Percentiles rank a stretch among this genome's conserved stretches.
phyloP scores from a whole-genome alignment of 2,797 vertebrate species.

The Coracias cyanogaster region DNA sequence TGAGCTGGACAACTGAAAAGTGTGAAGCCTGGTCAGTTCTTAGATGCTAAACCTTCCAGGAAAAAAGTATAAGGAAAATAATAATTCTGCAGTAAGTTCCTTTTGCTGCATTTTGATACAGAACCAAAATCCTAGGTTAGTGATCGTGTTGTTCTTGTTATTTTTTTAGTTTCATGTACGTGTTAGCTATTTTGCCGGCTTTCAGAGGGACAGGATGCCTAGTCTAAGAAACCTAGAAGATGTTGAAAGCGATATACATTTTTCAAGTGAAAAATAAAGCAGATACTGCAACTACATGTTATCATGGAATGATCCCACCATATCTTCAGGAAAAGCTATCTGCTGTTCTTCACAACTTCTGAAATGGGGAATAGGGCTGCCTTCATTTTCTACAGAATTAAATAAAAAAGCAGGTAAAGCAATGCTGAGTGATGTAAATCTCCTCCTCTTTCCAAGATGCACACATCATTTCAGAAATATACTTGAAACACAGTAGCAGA shows the following conservation, averaged over 20 bases:
- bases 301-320: background rate
- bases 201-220: background rate
- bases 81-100: background rate
- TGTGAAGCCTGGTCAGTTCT: background rate
- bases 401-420: background rate
- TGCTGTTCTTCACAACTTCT: background rate
- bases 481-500: background rate
- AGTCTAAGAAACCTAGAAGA: background rate
- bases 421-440: background rate
- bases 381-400: background rate
- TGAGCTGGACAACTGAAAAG: background rate
- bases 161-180: background rate
- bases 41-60: background rate
- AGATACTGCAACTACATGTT: accelerated
- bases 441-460: background rate
- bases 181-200: background rate
- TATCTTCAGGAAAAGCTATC: background rate
- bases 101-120: background rate
- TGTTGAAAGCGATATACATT: background rate
- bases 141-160: background rate
- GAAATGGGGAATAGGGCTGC: background rate
- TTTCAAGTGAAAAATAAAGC: background rate
- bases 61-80: background rate
- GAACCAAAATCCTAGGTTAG: background rate
- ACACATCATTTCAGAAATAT: background rate